Evolutionary conservation across 2,888 invertebrate species (phyloP).

Genomic region (Eulithis testata): DNA sequence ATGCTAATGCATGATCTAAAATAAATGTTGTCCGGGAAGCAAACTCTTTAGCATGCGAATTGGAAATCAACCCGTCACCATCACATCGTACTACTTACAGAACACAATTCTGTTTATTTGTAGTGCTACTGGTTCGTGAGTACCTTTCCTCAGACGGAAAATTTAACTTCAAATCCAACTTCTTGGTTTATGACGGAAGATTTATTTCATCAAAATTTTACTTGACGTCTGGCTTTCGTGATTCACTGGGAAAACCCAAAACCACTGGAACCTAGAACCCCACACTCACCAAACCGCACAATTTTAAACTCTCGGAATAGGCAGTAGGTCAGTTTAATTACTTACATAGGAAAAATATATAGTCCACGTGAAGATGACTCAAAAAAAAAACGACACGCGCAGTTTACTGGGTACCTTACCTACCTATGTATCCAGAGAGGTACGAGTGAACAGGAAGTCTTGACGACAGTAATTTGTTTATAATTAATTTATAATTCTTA

Average conservation of each 20-base stretch:
- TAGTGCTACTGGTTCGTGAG: no score
- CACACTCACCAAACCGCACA: constrained; percentile 42
- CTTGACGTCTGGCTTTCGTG: constrained; percentile 44
- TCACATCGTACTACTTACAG: no score
- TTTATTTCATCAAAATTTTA: constrained; percentile 41
- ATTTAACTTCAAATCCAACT: no score
- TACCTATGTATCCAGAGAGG: neutral
- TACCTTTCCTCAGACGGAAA: no score
- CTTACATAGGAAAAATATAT: neutral
- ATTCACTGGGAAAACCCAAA: constrained; percentile 55
- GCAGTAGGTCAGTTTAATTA: constrained; percentile 32
- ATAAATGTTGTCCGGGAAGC: no score
- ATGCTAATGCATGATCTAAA: no score
- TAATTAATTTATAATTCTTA: no score
- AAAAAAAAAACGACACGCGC: constrained; percentile 4
- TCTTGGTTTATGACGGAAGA: no score
- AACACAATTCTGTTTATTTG: no score
- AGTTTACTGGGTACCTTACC: neutral
- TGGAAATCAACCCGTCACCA: no score
- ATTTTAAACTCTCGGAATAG: constrained; percentile 27
- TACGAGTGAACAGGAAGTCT: constrained; percentile 10
- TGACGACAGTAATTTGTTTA: constrained; percentile 1
- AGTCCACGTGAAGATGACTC: constrained; percentile 18
- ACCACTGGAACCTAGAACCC: constrained; percentile 21
- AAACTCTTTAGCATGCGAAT: no score